Base-by-base conservation (phyloP, 1,140 invertebrate genomes). In the Lepidostoma basale region DNA sequence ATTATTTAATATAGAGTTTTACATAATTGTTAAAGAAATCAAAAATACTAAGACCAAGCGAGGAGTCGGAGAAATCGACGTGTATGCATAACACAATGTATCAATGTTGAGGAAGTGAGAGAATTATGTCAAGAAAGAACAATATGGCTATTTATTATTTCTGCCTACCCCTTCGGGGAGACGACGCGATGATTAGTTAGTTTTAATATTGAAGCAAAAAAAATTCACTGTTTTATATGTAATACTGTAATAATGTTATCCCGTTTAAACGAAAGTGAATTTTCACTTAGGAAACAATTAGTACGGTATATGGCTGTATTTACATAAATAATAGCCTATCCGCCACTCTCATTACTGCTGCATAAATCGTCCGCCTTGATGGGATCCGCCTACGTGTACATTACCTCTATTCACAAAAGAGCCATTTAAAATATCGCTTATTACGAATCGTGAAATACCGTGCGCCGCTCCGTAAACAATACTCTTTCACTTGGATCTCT, bases 241-340 rank as follows among this genome's bases (percentile, higher is more conserved):
- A n/a, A n/a, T n/a, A n/a, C n/a, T n/a, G n/a, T n/a, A 56, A 56
- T 8, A 33, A 36, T 9, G 18, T 47, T 47, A 20, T 36, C 14
- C 23, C 12, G 16, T 9, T 30, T 22, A 5, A 56, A 56, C 36
- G 52, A 56, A 56, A 56, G 30, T 33, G 28, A 33, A 36, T 20
- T 39, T 56, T 56, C 52, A 56, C 52, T 56, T 36, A 33, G 18
- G 18, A 56, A 56, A 2, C 6, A 47, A 47, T 47, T 47, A 47
- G 23, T 47, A 20, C 44, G 16, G 18, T 47, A 22, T 47, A 23
- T 47, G 9, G 23, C 44, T 5, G 6, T 20, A 22, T 22, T 47
- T 22, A 47, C n/a, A n/a, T n/a, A n/a, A n/a, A n/a, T n/a, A 47
- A 47, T 23, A 9, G 16, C 20, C 14, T 47, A 9, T 6, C 14